Conservation (phyloP, 2,888 invertebrate genomes). For the Euspilapteryx auroguttella region DNA sequence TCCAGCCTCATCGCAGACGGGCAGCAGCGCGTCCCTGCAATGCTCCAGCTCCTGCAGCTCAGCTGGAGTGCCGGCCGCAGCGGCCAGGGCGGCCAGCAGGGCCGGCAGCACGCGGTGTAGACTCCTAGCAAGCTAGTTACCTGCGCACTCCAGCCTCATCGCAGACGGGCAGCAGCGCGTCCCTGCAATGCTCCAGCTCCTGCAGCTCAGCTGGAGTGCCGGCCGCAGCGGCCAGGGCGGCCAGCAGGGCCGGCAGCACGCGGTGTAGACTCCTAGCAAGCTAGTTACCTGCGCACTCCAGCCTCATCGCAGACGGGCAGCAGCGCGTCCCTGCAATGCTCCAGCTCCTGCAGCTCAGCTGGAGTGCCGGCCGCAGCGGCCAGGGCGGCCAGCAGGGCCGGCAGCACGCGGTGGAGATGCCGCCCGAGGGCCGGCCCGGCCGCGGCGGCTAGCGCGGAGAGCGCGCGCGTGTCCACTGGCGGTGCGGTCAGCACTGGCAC, state of each 20-base stretch:
- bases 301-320: slow-evolving; percentile 87
- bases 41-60: too few species aligned
- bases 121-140: too few species aligned
- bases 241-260: slow-evolving; percentile 88
- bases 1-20: too few species aligned
- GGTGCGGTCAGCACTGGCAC: slow-evolving; percentile 90
- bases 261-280: slow-evolving; percentile 87
- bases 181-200: slow-evolving; percentile 90
- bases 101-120: too few species aligned
- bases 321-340: slow-evolving; percentile 91
- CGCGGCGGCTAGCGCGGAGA: slow-evolving; percentile 91
- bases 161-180: slow-evolving; percentile 87
- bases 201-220: slow-evolving; percentile 65
- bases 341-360: slow-evolving; percentile 73
- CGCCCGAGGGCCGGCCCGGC: slow-evolving; percentile 91
- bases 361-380: slow-evolving; percentile 68
- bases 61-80: too few species aligned
- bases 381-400: slow-evolving; percentile 81
- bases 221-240: slow-evolving; percentile 71
- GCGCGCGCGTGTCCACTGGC: slow-evolving; percentile 87
- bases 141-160: slow-evolving; percentile 92
- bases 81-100: too few species aligned
- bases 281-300: too few species aligned
- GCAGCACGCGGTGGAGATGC: slow-evolving; percentile 89
- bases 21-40: too few species aligned